These are phyloP conservation scores for Butorides virescens DNA, from an alignment of 2,113 vertebrate species.

Conservation along the genomic window DNA sequence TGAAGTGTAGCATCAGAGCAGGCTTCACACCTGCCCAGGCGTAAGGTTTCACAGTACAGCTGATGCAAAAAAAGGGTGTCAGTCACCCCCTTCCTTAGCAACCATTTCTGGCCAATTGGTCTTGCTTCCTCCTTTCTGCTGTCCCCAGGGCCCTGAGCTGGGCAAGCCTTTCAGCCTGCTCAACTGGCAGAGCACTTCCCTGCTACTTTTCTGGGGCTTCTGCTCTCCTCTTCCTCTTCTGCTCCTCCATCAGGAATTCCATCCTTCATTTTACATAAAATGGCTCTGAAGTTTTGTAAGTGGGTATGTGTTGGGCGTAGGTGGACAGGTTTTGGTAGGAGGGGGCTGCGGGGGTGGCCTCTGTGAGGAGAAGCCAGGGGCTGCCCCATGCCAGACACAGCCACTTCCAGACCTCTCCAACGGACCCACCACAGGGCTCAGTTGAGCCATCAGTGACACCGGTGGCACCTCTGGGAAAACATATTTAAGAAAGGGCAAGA, in stretches of 20 bases:
- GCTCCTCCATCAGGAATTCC: not conserved
- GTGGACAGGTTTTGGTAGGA: not conserved
- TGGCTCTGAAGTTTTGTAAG: not conserved
- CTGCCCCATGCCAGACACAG: accelerated
- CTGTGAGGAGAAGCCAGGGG: not conserved
- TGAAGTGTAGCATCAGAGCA: not conserved
- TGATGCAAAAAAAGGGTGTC: not conserved
- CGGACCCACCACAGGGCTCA: accelerated
- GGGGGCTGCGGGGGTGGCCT: not conserved
- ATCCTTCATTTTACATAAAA: not conserved
- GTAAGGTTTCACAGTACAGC: accelerated
- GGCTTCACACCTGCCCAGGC: not conserved
- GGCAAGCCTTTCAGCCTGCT: not conserved
- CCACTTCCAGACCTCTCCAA: not conserved
- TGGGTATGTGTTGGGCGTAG: not conserved
- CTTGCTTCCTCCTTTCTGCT: not conserved
- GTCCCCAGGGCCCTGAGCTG: accelerated
- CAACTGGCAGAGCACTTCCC: not conserved
- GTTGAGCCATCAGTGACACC: not conserved
- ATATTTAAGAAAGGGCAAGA: not conserved
- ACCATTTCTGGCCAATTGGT: not conserved
- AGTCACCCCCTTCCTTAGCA: not conserved
- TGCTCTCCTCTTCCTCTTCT: not conserved
- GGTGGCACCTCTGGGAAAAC: not conserved
- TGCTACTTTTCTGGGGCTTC: not conserved